Base-by-base conservation (phyloP, 2,888 invertebrate genomes). In the Dioctria linearis region DNA sequence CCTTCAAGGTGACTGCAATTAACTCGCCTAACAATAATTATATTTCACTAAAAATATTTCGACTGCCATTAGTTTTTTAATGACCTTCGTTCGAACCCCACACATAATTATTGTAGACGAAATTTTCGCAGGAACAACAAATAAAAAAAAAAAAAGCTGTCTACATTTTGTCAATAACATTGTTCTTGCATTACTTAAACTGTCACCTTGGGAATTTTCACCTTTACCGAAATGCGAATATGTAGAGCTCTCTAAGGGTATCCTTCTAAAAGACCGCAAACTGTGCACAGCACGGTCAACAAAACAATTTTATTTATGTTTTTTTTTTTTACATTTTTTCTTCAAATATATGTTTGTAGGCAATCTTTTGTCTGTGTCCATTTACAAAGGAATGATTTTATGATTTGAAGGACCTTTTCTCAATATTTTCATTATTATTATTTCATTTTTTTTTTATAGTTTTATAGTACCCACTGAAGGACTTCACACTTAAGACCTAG, bases 401-500 rank as follows among this genome's bases (percentile, higher is more conserved):
- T 25, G 39, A 4, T 6, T 37, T 25, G 61, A 61, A 61, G 61
- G 61, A 39, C 39, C 61, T 39, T 61, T 61, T 39, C 39, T 61
- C 61, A 39, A 61, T 61, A 61, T 61, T 61, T 61, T 61, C 61
- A 61, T 61, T 11, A 37, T 61, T 25, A 4, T 61, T 61, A 4
- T 61, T 61, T 39, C 5, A 61, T 39, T 25, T 59, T n/a, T 59
- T 5, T 2, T 11, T 5, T n/a, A 5, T 59, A 5, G n/a, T 25
- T 25, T 25, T 25, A n/a, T n/a, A n/a, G n/a, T n/a, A 25, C 25
- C 25, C 25, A 13, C 11, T 61, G 61, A 61, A 61, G 61, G 61
- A 37, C 61, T 61, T 61, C 37, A 61, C 61, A 61, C 57, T 80
- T 75, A 80, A 80, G 75, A 76, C 40, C 76, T 76, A 76, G 75